Conservation (phyloP, 92 coral and sea anemone genomes). For the Parazoanthus atlanticus region DNA sequence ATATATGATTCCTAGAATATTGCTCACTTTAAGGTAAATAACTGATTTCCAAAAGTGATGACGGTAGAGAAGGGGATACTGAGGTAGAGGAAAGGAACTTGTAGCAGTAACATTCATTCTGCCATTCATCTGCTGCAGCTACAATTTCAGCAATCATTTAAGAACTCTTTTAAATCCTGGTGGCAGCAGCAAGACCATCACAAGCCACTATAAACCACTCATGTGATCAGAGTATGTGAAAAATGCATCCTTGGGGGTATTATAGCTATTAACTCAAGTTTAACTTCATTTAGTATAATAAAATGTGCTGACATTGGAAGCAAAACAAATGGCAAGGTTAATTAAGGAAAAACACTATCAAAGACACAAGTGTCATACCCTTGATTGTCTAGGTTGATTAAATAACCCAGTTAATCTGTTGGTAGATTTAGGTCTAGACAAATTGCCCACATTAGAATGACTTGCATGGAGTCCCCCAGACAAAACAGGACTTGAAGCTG, state of each 20-base stretch:
- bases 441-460: conserved; percentile 55
- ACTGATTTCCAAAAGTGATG: conserved; percentile 16
- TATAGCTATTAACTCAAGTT: background rate
- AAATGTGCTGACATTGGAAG: background rate
- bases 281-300: background rate
- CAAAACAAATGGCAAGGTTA: background rate
- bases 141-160: background rate
- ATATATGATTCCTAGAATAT: too few species aligned
- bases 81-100: conserved; percentile 16
- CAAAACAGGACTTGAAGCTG: conserved; percentile 66
- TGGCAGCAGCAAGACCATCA: background rate
- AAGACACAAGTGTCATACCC: conserved; percentile 50
- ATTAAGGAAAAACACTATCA: background rate
- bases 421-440: conserved; percentile 75
- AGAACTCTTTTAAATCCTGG: background rate
- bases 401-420: conserved; percentile 70
- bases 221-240: background rate
- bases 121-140: background rate
- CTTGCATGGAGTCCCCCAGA: conserved; percentile 52
- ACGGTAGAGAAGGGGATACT: conserved; percentile 1
- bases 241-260: background rate
- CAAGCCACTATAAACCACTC: too few species aligned
- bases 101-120: conserved; percentile 6
- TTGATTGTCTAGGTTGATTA: conserved; percentile 70
- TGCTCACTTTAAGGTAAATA: conserved; percentile 10